phyloP scores from a whole-genome alignment of 2,797 vertebrate species.

The Chaunax sp. region DNA sequence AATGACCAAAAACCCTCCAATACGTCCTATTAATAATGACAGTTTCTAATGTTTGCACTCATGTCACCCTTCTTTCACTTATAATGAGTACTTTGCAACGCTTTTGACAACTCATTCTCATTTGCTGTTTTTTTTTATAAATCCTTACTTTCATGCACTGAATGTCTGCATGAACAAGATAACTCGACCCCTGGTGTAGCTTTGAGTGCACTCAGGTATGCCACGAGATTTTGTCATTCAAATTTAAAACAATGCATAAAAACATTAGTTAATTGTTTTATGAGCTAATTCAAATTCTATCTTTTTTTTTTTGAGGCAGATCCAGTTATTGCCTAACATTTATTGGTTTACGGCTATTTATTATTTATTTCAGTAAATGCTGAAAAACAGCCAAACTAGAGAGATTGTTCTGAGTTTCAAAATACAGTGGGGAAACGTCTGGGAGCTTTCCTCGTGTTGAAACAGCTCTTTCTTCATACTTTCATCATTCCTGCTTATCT shows the following conservation, averaged over 20 bases:
- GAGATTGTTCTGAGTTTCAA: not conserved
- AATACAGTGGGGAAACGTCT: not conserved
- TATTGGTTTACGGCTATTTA: no score
- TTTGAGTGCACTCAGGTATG: conserved; percentile 59
- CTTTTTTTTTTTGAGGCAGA: not conserved
- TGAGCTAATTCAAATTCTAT: conserved; percentile 5
- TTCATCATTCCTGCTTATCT: conserved; percentile 62
- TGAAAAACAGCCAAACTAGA: not conserved
- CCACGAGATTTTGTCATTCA: conserved; percentile 54
- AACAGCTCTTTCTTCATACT: conserved; percentile 40
- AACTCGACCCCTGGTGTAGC: conserved; percentile 38
- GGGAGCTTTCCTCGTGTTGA: conserved; percentile 5
- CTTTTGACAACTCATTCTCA: conserved; percentile 26
- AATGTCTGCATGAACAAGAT: conserved; percentile 49
- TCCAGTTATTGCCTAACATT: not conserved
- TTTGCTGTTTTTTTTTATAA: conserved; percentile 23
- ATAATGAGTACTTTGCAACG: conserved; percentile 9
- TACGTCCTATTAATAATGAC: conserved; percentile 27
- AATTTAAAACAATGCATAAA: conserved; percentile 51
- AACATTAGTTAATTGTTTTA: conserved; percentile 26
- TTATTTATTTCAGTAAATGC: not conserved
- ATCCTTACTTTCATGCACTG: conserved; percentile 38
- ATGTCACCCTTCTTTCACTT: conserved; percentile 17
- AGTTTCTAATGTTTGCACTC: conserved; percentile 3
- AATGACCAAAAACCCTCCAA: conserved; percentile 36